Percentiles rank a stretch among this genome's conserved stretches.
Conservation (phyloP, 2,888 invertebrate genomes). For the Xanthia icteritia region DNA sequence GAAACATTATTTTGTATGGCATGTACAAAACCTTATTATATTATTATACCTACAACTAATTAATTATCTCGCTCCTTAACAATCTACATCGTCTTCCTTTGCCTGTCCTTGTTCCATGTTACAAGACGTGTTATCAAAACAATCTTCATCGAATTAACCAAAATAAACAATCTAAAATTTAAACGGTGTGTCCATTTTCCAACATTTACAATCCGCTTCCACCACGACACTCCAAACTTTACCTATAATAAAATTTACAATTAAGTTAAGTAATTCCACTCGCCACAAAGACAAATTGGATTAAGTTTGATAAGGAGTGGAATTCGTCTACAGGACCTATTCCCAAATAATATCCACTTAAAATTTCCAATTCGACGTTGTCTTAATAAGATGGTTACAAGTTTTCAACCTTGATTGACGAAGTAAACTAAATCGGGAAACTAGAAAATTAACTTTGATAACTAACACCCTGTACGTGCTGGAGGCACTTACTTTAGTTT, state of each 20-base stretch:
- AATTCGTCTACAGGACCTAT: constrained; percentile 58
- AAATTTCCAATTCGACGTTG: constrained; percentile 67
- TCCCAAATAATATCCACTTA: constrained; percentile 66
- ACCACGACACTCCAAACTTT: constrained; percentile 55
- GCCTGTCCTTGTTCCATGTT: neutral
- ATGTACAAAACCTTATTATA: too few relatives aligned
- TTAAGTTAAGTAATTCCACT: constrained; percentile 75
- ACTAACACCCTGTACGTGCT: constrained; percentile 76
- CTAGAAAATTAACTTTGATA: constrained; percentile 86
- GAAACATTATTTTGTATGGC: neutral
- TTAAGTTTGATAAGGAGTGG: constrained; percentile 74
- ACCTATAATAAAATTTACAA: constrained; percentile 74
- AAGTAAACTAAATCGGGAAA: constrained; percentile 80
- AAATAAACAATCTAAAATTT: constrained; percentile 26
- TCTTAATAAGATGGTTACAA: constrained; percentile 68
- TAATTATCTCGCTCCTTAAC: neutral
- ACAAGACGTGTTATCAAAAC: neutral
- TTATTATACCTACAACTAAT: neutral
- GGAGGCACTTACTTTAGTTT: constrained; percentile 74
- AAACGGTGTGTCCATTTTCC: constrained; percentile 29
- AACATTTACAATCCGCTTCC: constrained; percentile 43
- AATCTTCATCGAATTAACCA: constrained; percentile 3
- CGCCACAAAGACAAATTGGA: constrained; percentile 74
- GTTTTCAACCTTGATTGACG: constrained; percentile 79
- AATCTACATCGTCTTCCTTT: neutral